Base-by-base conservation (phyloP, 2,888 invertebrate genomes). In the Mesorhabditis sp. region DNA sequence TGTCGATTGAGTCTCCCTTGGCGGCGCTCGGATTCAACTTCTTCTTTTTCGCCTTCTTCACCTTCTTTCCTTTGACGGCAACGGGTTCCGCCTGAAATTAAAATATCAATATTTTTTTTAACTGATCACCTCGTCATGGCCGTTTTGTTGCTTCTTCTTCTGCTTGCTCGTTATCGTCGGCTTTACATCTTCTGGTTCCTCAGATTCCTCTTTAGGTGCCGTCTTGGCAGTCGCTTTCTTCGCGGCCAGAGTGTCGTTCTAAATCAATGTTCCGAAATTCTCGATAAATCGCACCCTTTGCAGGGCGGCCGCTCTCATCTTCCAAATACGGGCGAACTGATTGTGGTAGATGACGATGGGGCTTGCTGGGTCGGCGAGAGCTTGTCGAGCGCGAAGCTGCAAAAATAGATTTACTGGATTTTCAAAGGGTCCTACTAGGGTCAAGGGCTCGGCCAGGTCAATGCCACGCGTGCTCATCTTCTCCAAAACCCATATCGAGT, bases 31-130 rank as follows among this genome's bases (percentile, higher is more conserved):
- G 7, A 10, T 50, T 50, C n/a, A n/a, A 50, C n/a, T 50, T 10
- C n/a, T 50, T 50, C 58, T 50, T 50, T 50, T 50, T 50, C 58
- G n/a, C n/a, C 58, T 13, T n/a, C 58, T 50, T 50, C n/a, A n/a
- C 7, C n/a, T 50, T 50, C 7, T 50, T 50, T 50, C 10, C 58
- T 50, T 10, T 10, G 7, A 13, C 10, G n/a, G 2, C 7, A 50
- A 50, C 2, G 58, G 58, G n/a, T 50, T 50, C 58, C 58, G 7
- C 7, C 7, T 13, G 7, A 50, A 50, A 50, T 50, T 50, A 13
- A n/a, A 50, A 13, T 50, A 10, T 10, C n/a, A 50, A 50, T 10
- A 10, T 13, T 13, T 50, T 6, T n/a, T 50, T 13, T 13, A 50
- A 10, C n/a, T 50, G 58, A 13, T 50, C n/a, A 50, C n/a, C 7